phyloP scores from a whole-genome alignment of 1,140 invertebrate genomes.

The Calephelis virginiensis region DNA sequence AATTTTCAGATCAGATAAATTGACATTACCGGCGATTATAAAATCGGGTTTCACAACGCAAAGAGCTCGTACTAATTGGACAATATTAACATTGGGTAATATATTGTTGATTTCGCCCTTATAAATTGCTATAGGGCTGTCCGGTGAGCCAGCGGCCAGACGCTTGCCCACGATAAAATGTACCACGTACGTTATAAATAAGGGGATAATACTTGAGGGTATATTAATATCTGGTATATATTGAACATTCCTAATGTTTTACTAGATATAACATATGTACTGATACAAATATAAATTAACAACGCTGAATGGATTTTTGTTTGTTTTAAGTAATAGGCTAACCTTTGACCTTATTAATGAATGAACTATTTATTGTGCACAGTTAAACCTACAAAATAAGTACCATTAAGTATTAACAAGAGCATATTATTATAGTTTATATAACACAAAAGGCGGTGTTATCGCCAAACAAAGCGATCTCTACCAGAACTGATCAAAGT shows the following conservation, averaged over 20 bases:
- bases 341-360: too few relatives aligned
- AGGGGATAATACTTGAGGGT: conserved; percentile 5
- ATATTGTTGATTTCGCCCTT: conserved; percentile 1
- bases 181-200: conserved; percentile 8
- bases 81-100: conserved; percentile 13
- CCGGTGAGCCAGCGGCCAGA: background rate
- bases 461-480: too few relatives aligned
- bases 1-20: conserved; percentile 4
- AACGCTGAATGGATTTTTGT: too few relatives aligned
- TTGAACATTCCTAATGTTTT: background rate
- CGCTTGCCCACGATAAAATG: background rate
- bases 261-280: too few relatives aligned
- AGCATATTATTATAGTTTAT: too few relatives aligned
- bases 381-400: too few relatives aligned
- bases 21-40: conserved; percentile 5
- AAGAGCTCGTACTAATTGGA: conserved; percentile 4
- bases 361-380: too few relatives aligned
- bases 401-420: too few relatives aligned
- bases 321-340: too few relatives aligned
- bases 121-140: background rate
- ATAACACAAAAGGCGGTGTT: too few relatives aligned
- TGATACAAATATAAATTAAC: too few relatives aligned
- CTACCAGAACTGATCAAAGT: too few relatives aligned
- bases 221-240: background rate
- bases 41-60: background rate